Conservation (phyloP, 2,888 invertebrate species). For the Lepeophtheirus nordmannii region DNA sequence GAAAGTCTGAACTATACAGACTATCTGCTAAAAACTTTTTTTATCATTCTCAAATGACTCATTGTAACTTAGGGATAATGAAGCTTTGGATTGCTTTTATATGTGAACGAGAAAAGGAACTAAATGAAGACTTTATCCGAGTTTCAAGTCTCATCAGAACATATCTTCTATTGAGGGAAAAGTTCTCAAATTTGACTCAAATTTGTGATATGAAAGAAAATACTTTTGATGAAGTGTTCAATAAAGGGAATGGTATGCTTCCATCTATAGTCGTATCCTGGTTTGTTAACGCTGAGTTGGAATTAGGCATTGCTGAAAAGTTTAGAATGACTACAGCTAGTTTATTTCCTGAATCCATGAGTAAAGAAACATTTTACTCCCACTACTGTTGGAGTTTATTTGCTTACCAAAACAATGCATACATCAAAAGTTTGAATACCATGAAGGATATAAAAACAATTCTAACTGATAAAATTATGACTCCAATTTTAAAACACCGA, state of each 20-base stretch:
- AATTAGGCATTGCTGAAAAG: neutral
- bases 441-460: neutral
- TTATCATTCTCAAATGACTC: neutral
- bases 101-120: neutral
- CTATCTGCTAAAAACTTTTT: conserved; percentile 1
- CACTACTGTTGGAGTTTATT: neutral
- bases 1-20: neutral
- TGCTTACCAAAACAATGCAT: neutral
- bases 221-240: conserved; percentile 1
- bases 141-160: neutral
- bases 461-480: neutral
- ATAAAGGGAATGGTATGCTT: conserved; percentile 5
- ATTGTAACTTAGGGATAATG: neutral
- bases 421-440: neutral
- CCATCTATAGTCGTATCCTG: neutral
- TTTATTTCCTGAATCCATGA: neutral
- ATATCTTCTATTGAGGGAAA: neutral
- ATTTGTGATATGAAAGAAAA: neutral
- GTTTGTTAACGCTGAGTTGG: neutral
- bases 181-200: neutral
- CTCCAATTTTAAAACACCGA: neutral
- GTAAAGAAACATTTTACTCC: neutral
- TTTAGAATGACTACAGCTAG: neutral
- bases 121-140: neutral
- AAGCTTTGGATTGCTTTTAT: conserved; percentile 4